Evolutionary conservation across 35 echinoderm and acorn worm species (phyloP).

Genomic region (Diadema setosum): DNA sequence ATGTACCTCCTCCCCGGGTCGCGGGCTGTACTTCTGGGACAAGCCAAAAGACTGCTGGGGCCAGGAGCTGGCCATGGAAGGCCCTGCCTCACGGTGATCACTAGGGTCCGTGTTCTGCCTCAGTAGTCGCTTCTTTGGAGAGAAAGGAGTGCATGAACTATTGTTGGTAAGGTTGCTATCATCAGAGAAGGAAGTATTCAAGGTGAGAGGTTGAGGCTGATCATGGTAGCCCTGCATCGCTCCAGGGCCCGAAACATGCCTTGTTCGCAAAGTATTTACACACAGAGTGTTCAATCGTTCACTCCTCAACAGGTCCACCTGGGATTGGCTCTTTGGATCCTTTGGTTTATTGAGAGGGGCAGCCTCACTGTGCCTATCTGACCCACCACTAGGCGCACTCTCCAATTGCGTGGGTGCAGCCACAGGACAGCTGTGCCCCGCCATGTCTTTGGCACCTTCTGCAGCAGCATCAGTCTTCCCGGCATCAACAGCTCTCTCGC

Average conservation of each 20-base stretch:
- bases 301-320: background rate
- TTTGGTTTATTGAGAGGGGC: background rate
- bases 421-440: background rate
- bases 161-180: slow-evolving; percentile 23
- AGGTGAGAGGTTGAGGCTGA: background rate
- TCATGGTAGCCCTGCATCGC: background rate
- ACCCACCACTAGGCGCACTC: background rate
- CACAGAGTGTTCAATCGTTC: background rate
- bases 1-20: background rate
- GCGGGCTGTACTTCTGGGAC: background rate
- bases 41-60: background rate
- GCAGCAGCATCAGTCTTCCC: background rate
- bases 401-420: background rate
- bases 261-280: slow-evolving; percentile 1
- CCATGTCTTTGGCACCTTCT: background rate
- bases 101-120: slow-evolving; percentile 53
- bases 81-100: slow-evolving; percentile 1
- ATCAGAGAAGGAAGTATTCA: slow-evolving; percentile 46
- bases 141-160: slow-evolving; percentile 41
- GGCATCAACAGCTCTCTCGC: background rate
- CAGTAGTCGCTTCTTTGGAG: slow-evolving; percentile 63
- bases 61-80: background rate
- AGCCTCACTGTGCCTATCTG: background rate
- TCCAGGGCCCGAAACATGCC: slow-evolving; percentile 4
- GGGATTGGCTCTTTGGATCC: background rate